Percentiles rank a stretch among this genome's conserved stretches.
Conservation (phyloP, 2,113 vertebrate genomes). For the Lophochroa leadbeateri region DNA sequence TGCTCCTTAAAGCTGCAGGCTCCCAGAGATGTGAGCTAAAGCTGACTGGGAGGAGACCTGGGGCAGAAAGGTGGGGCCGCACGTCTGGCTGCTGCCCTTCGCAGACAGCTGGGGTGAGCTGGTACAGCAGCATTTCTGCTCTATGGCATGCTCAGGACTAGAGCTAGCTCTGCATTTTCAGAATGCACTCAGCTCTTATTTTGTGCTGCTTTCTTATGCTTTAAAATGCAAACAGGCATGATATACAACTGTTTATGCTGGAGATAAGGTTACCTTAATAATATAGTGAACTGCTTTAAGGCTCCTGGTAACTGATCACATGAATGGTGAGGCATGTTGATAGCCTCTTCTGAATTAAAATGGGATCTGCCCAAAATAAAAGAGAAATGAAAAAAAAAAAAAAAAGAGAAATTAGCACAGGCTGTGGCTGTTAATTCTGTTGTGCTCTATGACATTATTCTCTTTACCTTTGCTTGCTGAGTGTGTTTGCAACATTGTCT, state of each 20-base stretch:
- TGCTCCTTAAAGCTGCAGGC: accelerated
- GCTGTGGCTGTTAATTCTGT: neutral
- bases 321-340: slow-evolving; percentile 54
- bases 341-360: slow-evolving; percentile 15
- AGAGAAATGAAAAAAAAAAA: neutral
- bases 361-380: slow-evolving; percentile 36
- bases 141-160: neutral
- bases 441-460: neutral
- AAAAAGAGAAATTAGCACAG: neutral
- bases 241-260: neutral
- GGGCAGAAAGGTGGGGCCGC: neutral
- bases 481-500: neutral
- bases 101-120: neutral
- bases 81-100: neutral
- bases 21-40: neutral
- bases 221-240: neutral
- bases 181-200: neutral
- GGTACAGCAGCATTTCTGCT: neutral
- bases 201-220: neutral
- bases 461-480: slow-evolving; percentile 59
- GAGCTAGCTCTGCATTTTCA: neutral
- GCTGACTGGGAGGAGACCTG: neutral
- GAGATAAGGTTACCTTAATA: slow-evolving; percentile 80
- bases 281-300: slow-evolving; percentile 83
- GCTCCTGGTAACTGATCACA: slow-evolving; percentile 75